Percentiles rank a stretch among this genome's conserved stretches.
Conservation (phyloP, 2,113 vertebrate genomes). For the Vidua macroura region DNA sequence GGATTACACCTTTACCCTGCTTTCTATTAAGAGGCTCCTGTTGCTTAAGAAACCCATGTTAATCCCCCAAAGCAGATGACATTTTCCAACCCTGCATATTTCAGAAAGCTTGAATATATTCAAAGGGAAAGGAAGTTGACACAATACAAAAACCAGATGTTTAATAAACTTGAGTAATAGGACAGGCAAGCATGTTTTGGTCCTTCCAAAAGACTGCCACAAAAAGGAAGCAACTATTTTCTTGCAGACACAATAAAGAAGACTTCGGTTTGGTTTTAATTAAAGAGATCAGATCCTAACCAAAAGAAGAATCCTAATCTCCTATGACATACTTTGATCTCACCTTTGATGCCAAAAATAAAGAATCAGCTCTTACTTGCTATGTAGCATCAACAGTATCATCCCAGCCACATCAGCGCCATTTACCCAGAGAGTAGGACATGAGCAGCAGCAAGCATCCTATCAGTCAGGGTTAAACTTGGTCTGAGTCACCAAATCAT, state of each 20-base stretch:
- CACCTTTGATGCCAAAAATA: background rate
- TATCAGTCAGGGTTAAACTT: background rate
- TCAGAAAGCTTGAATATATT: slow-evolving; percentile 32
- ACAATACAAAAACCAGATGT: slow-evolving; percentile 37
- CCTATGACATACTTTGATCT: slow-evolving; percentile 9
- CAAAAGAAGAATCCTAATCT: background rate
- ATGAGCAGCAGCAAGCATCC: background rate
- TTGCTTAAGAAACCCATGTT: slow-evolving; percentile 22
- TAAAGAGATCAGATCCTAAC: background rate
- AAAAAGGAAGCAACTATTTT: slow-evolving; percentile 35
- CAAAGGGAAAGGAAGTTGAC: slow-evolving; percentile 13
- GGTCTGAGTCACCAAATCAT: background rate
- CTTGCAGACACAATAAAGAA: slow-evolving; percentile 30
- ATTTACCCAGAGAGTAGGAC: background rate
- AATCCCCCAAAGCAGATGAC: slow-evolving; percentile 30
- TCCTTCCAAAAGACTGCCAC: background rate
- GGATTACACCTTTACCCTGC: slow-evolving; percentile 19
- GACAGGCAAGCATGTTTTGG: background rate
- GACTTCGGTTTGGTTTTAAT: slow-evolving; percentile 38
- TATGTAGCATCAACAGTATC: background rate
- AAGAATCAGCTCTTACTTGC: background rate
- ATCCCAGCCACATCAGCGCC: background rate
- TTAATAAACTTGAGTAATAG: slow-evolving; percentile 43
- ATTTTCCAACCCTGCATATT: background rate
- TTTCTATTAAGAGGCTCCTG: slow-evolving; percentile 7